Base-by-base conservation (phyloP, 2,888 invertebrate species). In the Aspidiotus destructor region DNA sequence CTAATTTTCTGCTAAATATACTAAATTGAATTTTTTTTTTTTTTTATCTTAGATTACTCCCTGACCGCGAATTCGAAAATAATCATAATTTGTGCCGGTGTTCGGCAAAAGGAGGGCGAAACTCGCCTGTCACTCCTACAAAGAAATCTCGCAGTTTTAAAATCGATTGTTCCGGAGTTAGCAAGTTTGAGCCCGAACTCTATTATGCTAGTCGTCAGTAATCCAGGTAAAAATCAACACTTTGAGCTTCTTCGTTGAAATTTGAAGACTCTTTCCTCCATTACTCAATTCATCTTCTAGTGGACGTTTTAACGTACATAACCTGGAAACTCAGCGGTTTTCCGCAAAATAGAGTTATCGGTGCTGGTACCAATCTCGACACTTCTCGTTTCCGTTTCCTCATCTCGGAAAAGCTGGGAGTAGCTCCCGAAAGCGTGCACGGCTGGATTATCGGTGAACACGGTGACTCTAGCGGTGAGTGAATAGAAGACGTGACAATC, bases 381-480 rank as follows among this genome's bases (percentile, higher is more conserved):
- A 92, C 94, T 0, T 90, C 92, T 0, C 81, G 95, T 71, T 93
- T 96, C 80, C 85, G 93, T 48, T 94, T 92, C 79, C 80, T 93
- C 69, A 81, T 95, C 74, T 90, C 92, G 0, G 88, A 93, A 77
- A 86, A 83, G 74, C 80, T 95, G 65, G 84, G 85, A 70, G 84
- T 94, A 54, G 89, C 92, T 0, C 85, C 93, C 7, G 85, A 87
- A 13, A 91, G 89, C 72, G 88, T 89, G 75, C 93, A 95, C 76
- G 94, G 91, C 0, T 95, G 90, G 84, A 89, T 95, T 74, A 92
- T 95, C 75, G 95, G 95, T 42, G 95, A 95, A 76, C 95, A 95
- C 75, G 95, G 95, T 0, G 95, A 95, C 75, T 86, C 88, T 69
- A 89, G 89, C 73, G 91, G 87, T 87, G 74, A 76, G 78, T 72